These are phyloP conservation scores for Coracias cyanogaster DNA, from an alignment of 2,797 vertebrate genomes.

Conservation along the genomic window DNA sequence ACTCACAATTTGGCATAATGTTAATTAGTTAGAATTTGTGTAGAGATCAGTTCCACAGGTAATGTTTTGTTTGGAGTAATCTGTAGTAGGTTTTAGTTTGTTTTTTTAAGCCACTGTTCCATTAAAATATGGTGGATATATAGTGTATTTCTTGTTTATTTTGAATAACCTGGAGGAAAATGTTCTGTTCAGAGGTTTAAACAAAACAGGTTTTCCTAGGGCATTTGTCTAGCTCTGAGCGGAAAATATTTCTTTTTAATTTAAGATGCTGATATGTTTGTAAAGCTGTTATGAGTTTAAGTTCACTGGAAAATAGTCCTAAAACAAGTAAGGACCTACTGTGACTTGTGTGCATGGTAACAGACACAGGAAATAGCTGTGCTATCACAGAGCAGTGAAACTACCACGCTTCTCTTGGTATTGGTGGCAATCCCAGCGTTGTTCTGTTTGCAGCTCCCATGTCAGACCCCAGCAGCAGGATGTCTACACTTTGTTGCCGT, in stretches of 20 bases:
- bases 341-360: rapidly evolving
- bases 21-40: background rate
- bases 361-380: background rate
- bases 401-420: rapidly evolving
- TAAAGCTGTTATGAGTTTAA: background rate
- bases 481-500: background rate
- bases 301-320: background rate
- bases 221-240: background rate
- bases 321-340: background rate
- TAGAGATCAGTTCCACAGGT: background rate
- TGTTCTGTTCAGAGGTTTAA: background rate
- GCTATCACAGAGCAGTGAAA: background rate
- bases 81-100: background rate
- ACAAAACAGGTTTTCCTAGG: background rate
- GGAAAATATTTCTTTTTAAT: background rate
- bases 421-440: rapidly evolving
- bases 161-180: background rate
- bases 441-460: background rate
- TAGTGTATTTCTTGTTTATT: background rate
- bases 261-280: background rate
- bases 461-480: background rate
- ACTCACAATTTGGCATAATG: background rate
- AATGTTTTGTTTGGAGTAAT: background rate
- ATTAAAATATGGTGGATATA: background rate
- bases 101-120: background rate